Evolutionary conservation across 2,888 invertebrate genomes (phyloP).

Genomic region (Polymixis flavicincta): DNA sequence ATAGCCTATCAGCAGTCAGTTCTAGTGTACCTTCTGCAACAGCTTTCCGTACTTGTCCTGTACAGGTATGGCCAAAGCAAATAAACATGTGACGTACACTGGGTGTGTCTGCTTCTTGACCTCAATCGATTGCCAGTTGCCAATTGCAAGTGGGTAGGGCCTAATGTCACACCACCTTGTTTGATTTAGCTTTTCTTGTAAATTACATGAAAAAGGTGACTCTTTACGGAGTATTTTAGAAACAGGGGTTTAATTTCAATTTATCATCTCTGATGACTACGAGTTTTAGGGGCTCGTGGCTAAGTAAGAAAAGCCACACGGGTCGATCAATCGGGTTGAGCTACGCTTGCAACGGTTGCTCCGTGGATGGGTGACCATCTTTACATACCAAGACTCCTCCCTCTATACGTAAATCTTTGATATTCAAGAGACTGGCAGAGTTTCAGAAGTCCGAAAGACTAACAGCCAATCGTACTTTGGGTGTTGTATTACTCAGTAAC

Average conservation of each 20-base stretch:
- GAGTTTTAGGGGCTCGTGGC: no score
- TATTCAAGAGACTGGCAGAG: no score
- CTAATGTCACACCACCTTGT: constrained; percentile 56
- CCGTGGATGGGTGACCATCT: no score
- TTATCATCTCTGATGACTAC: neutral
- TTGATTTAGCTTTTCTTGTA: constrained; percentile 11
- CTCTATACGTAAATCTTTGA: no score
- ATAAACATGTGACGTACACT: constrained; percentile 67
- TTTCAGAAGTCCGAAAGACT: no score
- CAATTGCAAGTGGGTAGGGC: constrained; percentile 64
- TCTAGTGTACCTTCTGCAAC: constrained; percentile 36
- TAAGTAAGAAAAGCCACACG: no score
- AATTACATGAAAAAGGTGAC: neutral
- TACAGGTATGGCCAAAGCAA: constrained; percentile 46
- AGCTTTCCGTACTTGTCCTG: neutral
- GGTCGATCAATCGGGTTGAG: no score
- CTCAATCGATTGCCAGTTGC: constrained; percentile 75
- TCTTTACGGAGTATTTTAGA: neutral
- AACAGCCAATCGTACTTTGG: no score
- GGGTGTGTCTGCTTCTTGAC: constrained; percentile 78
- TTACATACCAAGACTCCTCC: no score
- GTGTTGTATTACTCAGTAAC: no score
- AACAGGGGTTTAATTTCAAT: neutral
- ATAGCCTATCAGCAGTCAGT: neutral
- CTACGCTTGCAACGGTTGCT: no score